phyloP scores from a whole-genome alignment of 2,888 invertebrate genomes.

The Seira musarum region DNA sequence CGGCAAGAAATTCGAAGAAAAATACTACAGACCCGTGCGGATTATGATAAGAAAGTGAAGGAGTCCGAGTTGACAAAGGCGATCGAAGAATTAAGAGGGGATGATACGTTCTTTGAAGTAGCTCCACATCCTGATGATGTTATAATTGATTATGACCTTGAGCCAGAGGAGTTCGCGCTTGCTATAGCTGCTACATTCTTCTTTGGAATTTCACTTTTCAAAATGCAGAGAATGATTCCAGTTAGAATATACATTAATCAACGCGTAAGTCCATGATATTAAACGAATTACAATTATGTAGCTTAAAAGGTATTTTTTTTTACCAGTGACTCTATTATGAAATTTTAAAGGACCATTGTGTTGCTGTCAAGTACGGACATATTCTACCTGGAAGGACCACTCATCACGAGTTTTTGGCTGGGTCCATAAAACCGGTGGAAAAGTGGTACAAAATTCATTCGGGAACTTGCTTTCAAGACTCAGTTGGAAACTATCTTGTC shows the following conservation, averaged over 20 bases:
- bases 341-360: slow-evolving; percentile 6
- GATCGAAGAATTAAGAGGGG: neutral
- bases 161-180: neutral
- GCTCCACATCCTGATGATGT: too few relatives aligned
- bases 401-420: slow-evolving; percentile 62
- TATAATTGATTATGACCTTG: neutral
- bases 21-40: neutral
- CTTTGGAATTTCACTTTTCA: neutral
- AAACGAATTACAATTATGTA: neutral
- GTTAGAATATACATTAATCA: slow-evolving; percentile 44
- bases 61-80: neutral
- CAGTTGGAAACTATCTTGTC: slow-evolving; percentile 49
- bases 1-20: neutral
- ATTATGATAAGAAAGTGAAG: neutral
- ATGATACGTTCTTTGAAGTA: neutral
- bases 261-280: neutral
- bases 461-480: slow-evolving; percentile 38
- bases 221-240: slow-evolving; percentile 32
- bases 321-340: neutral
- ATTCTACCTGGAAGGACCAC: slow-evolving; percentile 56
- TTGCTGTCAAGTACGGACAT: slow-evolving; percentile 58
- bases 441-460: neutral
- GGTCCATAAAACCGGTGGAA: slow-evolving; percentile 43
- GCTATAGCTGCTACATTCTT: neutral
- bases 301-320: neutral